Percentiles rank a stretch among this genome's conserved stretches.
Evolutionary conservation across 2,113 vertebrate genomes (phyloP).

Genomic region (Sterna hirundo): DNA sequence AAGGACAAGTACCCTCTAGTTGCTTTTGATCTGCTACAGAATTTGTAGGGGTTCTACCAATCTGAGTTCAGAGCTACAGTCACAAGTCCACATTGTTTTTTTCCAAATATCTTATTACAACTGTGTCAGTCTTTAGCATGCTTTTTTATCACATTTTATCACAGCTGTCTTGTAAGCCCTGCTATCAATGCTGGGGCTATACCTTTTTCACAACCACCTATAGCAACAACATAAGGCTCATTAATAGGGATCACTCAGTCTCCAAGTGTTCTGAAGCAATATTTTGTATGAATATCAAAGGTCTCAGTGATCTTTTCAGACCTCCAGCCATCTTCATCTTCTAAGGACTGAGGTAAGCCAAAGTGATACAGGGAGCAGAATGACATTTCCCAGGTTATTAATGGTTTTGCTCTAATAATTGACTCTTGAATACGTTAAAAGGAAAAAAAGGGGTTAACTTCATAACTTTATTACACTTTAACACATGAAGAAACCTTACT

Average conservation of each 20-base stretch:
- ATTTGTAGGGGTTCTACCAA: conserved; percentile 69
- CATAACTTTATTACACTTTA: not conserved
- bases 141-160: conserved; percentile 79
- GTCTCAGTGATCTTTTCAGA: conserved; percentile 53
- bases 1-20: conserved; percentile 71
- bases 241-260: conserved; percentile 81
- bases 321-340: conserved; percentile 78
- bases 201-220: conserved; percentile 67
- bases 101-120: conserved; percentile 72
- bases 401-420: conserved; percentile 83
- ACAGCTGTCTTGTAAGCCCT: conserved; percentile 71
- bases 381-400: conserved; percentile 66
- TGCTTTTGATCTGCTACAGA: conserved; percentile 66
- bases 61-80: conserved; percentile 76
- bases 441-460: not conserved
- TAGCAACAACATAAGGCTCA: conserved; percentile 72
- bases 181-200: conserved; percentile 71
- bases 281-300: conserved; percentile 78
- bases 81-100: conserved; percentile 62
- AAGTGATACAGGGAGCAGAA: conserved; percentile 78
- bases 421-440: conserved; percentile 63
- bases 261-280: conserved; percentile 84
- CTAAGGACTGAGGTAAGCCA: conserved; percentile 80
- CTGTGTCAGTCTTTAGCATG: conserved; percentile 80
- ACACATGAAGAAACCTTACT: not conserved